Percentiles rank a stretch among this genome's conserved stretches.
These are phyloP conservation scores for Leiothrix lutea DNA, from an alignment of 2,113 vertebrate genomes.

Conservation along the genomic window DNA sequence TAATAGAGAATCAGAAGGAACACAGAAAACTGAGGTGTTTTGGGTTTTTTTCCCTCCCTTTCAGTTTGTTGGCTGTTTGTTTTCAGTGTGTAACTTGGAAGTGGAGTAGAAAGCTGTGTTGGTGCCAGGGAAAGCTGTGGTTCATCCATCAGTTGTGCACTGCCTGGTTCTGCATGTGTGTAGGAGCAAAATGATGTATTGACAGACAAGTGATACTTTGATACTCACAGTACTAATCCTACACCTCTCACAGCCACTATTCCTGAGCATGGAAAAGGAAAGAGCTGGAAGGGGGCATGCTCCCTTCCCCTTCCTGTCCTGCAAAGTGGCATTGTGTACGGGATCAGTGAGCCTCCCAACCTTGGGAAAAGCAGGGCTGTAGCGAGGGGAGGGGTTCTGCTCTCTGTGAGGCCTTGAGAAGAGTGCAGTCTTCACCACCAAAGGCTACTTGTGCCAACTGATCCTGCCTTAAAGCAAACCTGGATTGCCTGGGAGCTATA, in stretches of 20 bases:
- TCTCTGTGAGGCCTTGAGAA: background rate
- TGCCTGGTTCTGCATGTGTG: rapidly evolving
- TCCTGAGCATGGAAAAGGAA: background rate
- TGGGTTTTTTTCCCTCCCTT: no score
- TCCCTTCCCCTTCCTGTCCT: background rate
- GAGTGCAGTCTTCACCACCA: background rate
- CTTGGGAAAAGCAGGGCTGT: background rate
- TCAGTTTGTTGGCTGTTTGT: background rate
- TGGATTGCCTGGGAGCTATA: background rate
- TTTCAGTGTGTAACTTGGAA: background rate
- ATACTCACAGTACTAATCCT: background rate
- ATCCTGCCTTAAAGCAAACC: background rate
- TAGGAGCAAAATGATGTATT: background rate
- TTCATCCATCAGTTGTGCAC: rapidly evolving
- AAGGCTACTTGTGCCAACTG: background rate
- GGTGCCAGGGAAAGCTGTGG: background rate
- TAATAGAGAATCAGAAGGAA: background rate
- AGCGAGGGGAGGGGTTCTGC: background rate
- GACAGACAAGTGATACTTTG: background rate
- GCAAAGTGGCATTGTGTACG: rapidly evolving
- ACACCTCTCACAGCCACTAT: rapidly evolving
- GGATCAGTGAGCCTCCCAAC: background rate
- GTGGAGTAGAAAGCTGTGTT: background rate
- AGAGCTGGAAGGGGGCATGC: background rate
- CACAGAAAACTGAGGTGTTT: background rate